Conservation (phyloP, 92 coral and sea anemone genomes). For the Zoanthus sociatus region DNA sequence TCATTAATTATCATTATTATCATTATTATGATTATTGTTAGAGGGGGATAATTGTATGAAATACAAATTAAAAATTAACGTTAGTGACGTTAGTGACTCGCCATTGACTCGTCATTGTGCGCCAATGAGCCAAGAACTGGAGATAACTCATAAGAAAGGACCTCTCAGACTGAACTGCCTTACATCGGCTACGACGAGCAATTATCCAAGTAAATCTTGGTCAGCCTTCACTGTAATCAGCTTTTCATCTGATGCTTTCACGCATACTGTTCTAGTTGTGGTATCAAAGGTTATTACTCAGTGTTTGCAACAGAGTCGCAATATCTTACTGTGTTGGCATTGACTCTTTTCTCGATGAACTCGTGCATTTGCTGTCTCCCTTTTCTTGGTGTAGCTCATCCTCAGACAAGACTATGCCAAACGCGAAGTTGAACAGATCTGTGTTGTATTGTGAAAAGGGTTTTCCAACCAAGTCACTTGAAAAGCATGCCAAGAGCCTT, state of each 20-base stretch:
- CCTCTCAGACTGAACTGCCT: conserved; percentile 44
- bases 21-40: neutral
- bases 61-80: neutral
- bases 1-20: neutral
- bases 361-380: neutral
- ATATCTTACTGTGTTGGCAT: neutral
- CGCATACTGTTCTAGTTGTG: neutral
- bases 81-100: neutral
- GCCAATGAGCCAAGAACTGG: conserved; percentile 45
- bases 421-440: conserved; percentile 40
- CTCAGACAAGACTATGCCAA: conserved; percentile 50
- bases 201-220: conserved; percentile 29
- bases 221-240: conserved; percentile 31
- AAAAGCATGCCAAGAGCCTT: conserved; percentile 44
- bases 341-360: no score
- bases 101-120: conserved; percentile 24
- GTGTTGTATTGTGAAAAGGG: conserved; percentile 14
- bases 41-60: neutral
- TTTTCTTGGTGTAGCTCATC: conserved; percentile 31
- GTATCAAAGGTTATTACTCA: conserved; percentile 18
- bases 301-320: conserved; percentile 20
- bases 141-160: conserved; percentile 35
- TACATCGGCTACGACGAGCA: conserved; percentile 37
- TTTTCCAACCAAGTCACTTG: conserved; percentile 29
- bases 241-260: conserved; percentile 21